Conservation (phyloP, 2,888 invertebrate species). For the Drosophila hamatofila region DNA sequence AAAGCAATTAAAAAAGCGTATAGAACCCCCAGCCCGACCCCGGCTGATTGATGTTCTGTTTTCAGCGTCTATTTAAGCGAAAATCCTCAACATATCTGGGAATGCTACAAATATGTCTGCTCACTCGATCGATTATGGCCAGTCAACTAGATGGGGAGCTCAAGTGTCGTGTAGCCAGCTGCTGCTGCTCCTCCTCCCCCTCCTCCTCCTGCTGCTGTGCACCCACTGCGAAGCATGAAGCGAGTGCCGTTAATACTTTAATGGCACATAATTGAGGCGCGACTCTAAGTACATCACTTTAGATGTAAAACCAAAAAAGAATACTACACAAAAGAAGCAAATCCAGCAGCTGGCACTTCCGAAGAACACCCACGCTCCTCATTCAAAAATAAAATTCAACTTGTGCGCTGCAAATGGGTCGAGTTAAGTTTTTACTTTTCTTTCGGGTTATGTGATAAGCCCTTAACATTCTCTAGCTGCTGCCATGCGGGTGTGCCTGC, state of each 20-base stretch:
- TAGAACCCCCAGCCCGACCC: conserved; percentile 1
- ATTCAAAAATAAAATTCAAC: conserved; percentile 49
- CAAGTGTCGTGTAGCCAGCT: conserved; percentile 44
- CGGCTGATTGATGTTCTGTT: conserved; percentile 59
- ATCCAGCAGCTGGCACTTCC: conserved; percentile 45
- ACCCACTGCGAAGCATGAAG: conserved; percentile 26
- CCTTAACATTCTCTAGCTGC: conserved; percentile 7
- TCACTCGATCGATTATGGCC: conserved; percentile 53
- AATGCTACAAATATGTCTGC: conserved; percentile 29
- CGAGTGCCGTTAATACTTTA: conserved; percentile 69
- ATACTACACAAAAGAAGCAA: neutral
- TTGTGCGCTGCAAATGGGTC: conserved; percentile 44
- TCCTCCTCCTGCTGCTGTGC: neutral
- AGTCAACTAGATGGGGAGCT: conserved; percentile 14
- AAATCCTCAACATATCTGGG: conserved; percentile 41
- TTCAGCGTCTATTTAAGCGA: conserved; percentile 51
- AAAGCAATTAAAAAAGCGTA: conserved; percentile 70
- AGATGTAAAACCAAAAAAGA: conserved; percentile 16
- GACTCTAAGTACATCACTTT: conserved; percentile 63
- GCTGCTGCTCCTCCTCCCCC: conserved; percentile 3
- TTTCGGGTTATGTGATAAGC: neutral
- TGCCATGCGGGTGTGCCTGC: conserved; percentile 48
- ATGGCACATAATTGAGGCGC: conserved; percentile 55
- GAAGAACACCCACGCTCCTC: conserved; percentile 54
- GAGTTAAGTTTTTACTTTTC: conserved; percentile 20